These are phyloP conservation scores for Vanessa atalanta DNA, from an alignment of 1,140 invertebrate species.

Conservation along the genomic window DNA sequence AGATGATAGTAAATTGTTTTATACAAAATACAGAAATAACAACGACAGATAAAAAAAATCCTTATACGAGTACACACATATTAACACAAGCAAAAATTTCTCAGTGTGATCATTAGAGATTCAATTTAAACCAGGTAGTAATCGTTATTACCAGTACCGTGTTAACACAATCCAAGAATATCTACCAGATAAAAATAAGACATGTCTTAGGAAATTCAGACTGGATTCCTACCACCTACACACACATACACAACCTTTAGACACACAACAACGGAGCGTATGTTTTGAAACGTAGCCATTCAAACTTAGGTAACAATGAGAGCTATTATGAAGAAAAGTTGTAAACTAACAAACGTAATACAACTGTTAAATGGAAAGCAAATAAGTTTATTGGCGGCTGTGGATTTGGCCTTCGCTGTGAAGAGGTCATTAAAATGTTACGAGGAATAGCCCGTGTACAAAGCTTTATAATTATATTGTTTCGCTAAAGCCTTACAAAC, in stretches of 20 bases:
- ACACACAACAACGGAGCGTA: not conserved
- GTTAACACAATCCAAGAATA: too few species aligned
- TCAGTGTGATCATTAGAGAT: too few species aligned
- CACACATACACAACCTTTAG: not conserved
- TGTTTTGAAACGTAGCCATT: conserved; percentile 15
- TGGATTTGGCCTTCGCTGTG: conserved; percentile 11
- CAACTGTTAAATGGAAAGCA: conserved; percentile 23
- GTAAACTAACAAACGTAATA: conserved; percentile 31
- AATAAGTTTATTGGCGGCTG: conserved; percentile 36
- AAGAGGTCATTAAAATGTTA: conserved; percentile 10
- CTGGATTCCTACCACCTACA: too few species aligned
- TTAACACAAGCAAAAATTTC: too few species aligned
- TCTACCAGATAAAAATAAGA: too few species aligned
- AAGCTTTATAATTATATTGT: conserved; percentile 1
- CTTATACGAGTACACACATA: too few species aligned
- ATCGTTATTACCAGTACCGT: too few species aligned
- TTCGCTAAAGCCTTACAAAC: not conserved
- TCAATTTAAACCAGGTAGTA: too few species aligned
- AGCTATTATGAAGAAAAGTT: conserved; percentile 26
- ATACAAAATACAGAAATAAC: too few species aligned
- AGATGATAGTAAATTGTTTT: too few species aligned
- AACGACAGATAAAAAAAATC: too few species aligned
- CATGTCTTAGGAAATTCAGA: too few species aligned
- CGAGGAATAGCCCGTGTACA: not conserved
- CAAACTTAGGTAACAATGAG: conserved; percentile 19